Base-by-base conservation (phyloP, 1,140 invertebrate genomes). In the Ceratina australensis region DNA sequence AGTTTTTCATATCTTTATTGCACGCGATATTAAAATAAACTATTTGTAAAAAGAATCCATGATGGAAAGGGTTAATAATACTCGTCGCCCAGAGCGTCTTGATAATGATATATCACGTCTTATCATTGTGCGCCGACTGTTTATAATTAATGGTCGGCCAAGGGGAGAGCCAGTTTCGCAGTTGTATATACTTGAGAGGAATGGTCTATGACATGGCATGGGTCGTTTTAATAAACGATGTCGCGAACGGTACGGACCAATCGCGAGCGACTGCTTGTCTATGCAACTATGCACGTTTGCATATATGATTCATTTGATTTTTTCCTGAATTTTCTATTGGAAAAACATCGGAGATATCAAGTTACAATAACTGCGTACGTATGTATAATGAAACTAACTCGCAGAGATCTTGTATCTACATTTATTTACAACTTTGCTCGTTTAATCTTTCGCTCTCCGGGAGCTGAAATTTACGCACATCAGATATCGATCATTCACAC, bases 191-290 rank as follows among this genome's bases (percentile, higher is more conserved):
- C 52, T 18, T 56, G 75, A 50, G 24, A 28, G 59, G 56, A 63
- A 64, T 71, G 60, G 52, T 78, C 68, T 49, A 65, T 78, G 75
- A 78, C 75, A 57, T 50, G 64, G 8, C 60, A 47, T 49, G 71
- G 60, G 61, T 82, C 71, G 71, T 82, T 82, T 83, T 79, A 82
- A 82, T 79, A 82, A 79, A 72, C 61, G 61, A 75, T 56, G 76
- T 42, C 59, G 59, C 13, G 49, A 28, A 72, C 63, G 47, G 63
- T 77, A 63, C 75, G 16, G 75, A 49, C 59, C 67, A 78, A 64
- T 72, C 26, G 50, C 26, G 20, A 10, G 49, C 68, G 68, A 72
- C 47, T 26, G 28, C 22, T 28, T 1, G 67, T 10, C 20, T 24
- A 22, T 16, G 59, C 67, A 52, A 49, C 49, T 63, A 24, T 42